A percentile compares a stretch with the other conserved stretches of the same genome.
Evolutionary conservation across 1,140 invertebrate species (phyloP).

Genomic region (Formica selysi): DNA sequence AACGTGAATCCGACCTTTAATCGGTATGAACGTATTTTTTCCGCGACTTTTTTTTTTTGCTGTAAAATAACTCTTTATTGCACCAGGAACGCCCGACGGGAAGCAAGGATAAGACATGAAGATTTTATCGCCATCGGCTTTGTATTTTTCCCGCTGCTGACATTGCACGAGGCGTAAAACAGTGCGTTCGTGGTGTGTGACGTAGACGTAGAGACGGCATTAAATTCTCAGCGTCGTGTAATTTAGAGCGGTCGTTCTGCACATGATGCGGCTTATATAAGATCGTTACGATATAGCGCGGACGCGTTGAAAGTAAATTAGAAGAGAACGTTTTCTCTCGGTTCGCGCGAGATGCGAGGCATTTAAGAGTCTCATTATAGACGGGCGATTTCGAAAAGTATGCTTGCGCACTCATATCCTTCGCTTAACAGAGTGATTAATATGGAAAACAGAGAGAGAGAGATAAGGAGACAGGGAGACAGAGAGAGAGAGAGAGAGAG

Average conservation of each 20-base stretch:
- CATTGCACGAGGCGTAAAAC: background rate
- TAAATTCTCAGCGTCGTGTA: constrained; percentile 26
- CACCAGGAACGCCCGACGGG: too few relatives aligned
- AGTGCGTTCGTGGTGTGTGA: background rate
- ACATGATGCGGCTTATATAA: constrained; percentile 34
- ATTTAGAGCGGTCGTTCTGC: constrained; percentile 36
- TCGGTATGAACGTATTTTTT: background rate
- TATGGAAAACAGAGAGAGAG: background rate
- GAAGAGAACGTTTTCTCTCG: constrained; percentile 8
- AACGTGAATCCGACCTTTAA: background rate
- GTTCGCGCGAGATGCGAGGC: background rate
- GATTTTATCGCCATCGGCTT: constrained; percentile 9
- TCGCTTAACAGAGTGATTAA: background rate
- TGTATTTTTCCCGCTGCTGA: constrained; percentile 16
- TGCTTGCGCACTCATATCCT: background rate
- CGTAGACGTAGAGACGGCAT: background rate
- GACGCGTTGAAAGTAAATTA: constrained; percentile 37
- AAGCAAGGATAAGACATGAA: background rate
- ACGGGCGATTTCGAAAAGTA: background rate
- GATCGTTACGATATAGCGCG: constrained; percentile 26
- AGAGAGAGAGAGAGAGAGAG: too few relatives aligned
- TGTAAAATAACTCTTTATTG: background rate
- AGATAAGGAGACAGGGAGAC: too few relatives aligned
- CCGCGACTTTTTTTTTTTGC: background rate
- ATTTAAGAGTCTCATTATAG: constrained; percentile 29